Evolutionary conservation across 1,140 invertebrate species (phyloP).

Genomic region (Thaumatotibia leucotreta): DNA sequence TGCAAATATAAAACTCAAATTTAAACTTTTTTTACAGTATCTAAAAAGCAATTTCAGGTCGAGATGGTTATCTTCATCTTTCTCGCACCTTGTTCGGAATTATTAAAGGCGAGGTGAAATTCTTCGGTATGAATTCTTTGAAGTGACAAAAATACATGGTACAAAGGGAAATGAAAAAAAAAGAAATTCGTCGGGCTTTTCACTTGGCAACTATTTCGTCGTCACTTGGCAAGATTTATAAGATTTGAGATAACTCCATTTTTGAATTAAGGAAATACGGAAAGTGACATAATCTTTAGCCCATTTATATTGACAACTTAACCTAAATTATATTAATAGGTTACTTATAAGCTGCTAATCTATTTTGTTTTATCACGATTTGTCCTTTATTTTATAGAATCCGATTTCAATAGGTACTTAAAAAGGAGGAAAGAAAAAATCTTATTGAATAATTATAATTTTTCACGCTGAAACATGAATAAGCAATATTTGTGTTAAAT

Average conservation of each 20-base stretch:
- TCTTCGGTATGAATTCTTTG: constrained; percentile 26
- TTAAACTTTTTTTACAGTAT: neutral
- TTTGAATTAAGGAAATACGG: neutral
- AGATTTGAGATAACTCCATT: neutral
- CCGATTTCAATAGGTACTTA: too few relatives aligned
- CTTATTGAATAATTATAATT: too few relatives aligned
- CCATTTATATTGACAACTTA: too few relatives aligned
- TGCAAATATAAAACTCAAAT: too few relatives aligned
- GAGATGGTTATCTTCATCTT: constrained; percentile 1
- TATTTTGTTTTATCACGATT: too few relatives aligned
- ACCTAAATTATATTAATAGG: too few relatives aligned
- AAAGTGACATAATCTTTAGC: too few relatives aligned
- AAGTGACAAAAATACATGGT: constrained; percentile 27
- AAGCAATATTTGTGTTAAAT: too few relatives aligned
- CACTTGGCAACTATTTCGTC: neutral
- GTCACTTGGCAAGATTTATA: neutral
- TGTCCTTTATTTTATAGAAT: too few relatives aligned
- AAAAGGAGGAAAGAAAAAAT: too few relatives aligned
- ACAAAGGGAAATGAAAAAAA: constrained; percentile 24
- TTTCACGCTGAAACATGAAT: too few relatives aligned
- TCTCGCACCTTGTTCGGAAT: constrained; percentile 22
- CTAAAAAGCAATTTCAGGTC: neutral
- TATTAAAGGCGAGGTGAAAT: constrained; percentile 23
- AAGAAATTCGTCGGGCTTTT: constrained; percentile 16
- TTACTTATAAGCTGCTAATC: too few relatives aligned